Evolutionary conservation across 2,888 invertebrate genomes (phyloP), one percentile per base, ranked within the genome.

Genomic region (Oligia fasciuncula): DNA sequence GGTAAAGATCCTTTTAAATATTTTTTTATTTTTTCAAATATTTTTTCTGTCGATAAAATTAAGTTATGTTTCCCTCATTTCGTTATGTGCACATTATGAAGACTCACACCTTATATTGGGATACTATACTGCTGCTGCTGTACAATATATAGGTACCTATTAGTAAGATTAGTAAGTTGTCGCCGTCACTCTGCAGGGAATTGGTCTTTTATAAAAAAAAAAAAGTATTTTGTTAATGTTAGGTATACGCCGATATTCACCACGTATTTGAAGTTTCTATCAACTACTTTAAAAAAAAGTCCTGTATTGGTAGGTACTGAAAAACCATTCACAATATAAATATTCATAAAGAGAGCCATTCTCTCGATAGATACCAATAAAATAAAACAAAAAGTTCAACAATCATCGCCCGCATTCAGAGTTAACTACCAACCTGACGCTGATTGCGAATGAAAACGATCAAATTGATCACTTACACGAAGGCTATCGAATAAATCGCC

Each of bases 371-470:
- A 57, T 23, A 57, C 9, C 9, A 57, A 23, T 9, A 54, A 51
- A n/a, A 63, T 0, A 19, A 8, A 35, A 43, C 11, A 40, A 69
- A 75, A 62, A 40, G 2, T 9, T 23, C 40, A 19, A 19, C 62
- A 46, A 54, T 68, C 43, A 43, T 46, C 40, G 23, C 14, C 14
- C 14, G 60, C 51, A 62, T 60, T 65, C 29, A 65, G 35, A 60
- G 60, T 80, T 40, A 73, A 71, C 35, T 70, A 40, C 51, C 51
- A 4, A 35, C 57, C 8, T 35, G 17, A 40, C 17, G 49, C 40
- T 65, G 70, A 76, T 81, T 81, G 63, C 71, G 17, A 72, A 35
- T 76, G n/a, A 69, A 81, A 82, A 49, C 76, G 29, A 43, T 51
- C 3, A 62, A 85, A 67, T 81, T 73, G 54, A 74, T 85, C 60